Evolutionary conservation across 2,797 vertebrate genomes (phyloP), one percentile per base, ranked within the genome.

Genomic region (Propithecus deckenii): DNA sequence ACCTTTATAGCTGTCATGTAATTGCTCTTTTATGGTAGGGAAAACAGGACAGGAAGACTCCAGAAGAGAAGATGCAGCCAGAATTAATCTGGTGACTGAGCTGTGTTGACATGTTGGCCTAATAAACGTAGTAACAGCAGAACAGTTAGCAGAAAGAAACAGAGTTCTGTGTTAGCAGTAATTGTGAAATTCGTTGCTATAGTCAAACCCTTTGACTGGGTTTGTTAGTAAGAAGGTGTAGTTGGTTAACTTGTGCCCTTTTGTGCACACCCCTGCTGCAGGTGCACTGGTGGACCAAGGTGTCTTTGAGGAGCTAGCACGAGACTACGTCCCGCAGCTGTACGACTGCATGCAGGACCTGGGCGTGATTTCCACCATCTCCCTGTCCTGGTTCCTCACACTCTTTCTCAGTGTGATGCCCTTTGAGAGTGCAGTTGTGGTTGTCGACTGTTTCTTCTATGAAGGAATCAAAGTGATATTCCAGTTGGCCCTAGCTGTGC

Each of bases 391-490:
- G 99, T 99, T 99, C 98, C 99, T 99, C 98, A 99, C 99, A 0
- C 99, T 99, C 35, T 99, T 99, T 97, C 99, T 99, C 97, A 99
- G 99, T 0, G 99, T 99, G 97, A 99, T 99, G 99, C 99, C 99
- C 1, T 99, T 99, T 72, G 99, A 99, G 98, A 99, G 99, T 4
- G 99, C 99, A 0, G 99, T 99, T 94, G 99, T 99, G 94, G 99
- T 99, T 79, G 99, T 99, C 76, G 99, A 99, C 98, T 99, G 99
- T 98, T 99, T 99, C 99, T 99, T 99, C 99, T 99, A 99, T 87
- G 99, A 99, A 98, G 99, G 99, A 98, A 99, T 99, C 98, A 99
- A 99, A 97, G 99, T 99, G 98, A 99, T 99, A 98, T 99, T 99
- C 98, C 99, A 99, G 97, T 98, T 99, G 97, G 99, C 99, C 0